These are phyloP conservation scores for Amiota mariae DNA, from an alignment of 2,888 invertebrate genomes.

Conservation along the genomic window DNA sequence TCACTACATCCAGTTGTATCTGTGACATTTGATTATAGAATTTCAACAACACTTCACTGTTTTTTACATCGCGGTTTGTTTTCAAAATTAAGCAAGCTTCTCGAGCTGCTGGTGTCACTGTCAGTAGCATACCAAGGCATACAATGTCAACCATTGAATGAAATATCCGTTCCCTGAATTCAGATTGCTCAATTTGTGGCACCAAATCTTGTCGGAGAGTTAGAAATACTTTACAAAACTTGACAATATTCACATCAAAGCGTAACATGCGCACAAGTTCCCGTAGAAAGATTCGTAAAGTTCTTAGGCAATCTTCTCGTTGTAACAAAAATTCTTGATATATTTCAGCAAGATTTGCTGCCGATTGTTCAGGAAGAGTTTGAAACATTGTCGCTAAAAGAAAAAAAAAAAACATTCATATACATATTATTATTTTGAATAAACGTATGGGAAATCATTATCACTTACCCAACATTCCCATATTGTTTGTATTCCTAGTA, in stretches of 20 bases:
- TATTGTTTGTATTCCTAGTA: constrained; percentile 94
- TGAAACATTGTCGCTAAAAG: constrained; percentile 85
- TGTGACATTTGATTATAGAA: constrained; percentile 75
- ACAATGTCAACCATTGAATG: constrained; percentile 88
- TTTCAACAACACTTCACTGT: constrained; percentile 66
- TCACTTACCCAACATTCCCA: constrained; percentile 82
- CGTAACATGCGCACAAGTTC: constrained; percentile 91
- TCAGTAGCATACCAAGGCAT: constrained; percentile 88
- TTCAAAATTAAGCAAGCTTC: constrained; percentile 78
- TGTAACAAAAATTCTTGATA: constrained; percentile 89
- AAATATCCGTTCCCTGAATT: constrained; percentile 88
- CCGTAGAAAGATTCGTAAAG: constrained; percentile 87
- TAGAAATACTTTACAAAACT: constrained; percentile 86
- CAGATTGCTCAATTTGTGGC: constrained; percentile 77
- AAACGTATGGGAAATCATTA: not conserved
- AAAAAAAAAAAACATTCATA: not conserved
- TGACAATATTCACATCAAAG: constrained; percentile 85
- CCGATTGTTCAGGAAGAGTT: constrained; percentile 86
- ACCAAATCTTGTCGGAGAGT: constrained; percentile 77
- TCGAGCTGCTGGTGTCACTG: constrained; percentile 81
- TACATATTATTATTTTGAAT: not conserved
- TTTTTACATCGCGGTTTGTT: constrained; percentile 74
- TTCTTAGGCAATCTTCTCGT: constrained; percentile 91
- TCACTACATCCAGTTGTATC: constrained; percentile 89
- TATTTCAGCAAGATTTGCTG: constrained; percentile 88